Evolutionary conservation across 1,140 invertebrate genomes (phyloP).

Genomic region (Oedothorax gibbosus): DNA sequence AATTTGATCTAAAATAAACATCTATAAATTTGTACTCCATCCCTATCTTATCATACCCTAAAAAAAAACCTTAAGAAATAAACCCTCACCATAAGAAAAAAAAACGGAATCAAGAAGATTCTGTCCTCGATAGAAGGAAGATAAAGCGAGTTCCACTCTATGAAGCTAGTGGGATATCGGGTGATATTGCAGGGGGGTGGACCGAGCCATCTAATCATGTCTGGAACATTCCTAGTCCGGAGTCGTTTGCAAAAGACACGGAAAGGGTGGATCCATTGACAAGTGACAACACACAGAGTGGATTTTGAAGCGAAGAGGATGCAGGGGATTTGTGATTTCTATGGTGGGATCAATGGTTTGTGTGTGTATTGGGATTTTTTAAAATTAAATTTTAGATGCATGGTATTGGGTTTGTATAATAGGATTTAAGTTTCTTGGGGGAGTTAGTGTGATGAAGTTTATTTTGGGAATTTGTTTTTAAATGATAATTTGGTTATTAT

Average conservation of each 20-base stretch:
- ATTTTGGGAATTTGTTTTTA: not conserved
- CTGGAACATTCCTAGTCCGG: conserved; percentile 44
- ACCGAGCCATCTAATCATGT: conserved; percentile 44
- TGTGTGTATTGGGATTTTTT: not conserved
- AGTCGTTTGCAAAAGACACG: conserved; percentile 47
- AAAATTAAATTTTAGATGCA: not conserved
- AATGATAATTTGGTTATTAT: not conserved
- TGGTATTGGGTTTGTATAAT: not conserved
- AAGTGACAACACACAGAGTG: conserved; percentile 54
- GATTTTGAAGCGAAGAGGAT: conserved; percentile 43
- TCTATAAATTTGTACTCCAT: too few species aligned
- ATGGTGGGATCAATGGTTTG: not conserved
- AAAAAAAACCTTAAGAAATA: too few species aligned
- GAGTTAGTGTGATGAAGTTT: not conserved
- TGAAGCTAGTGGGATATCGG: conserved; percentile 20
- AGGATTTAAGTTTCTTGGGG: too few species aligned
- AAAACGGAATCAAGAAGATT: not conserved
- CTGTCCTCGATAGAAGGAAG: conserved; percentile 12
- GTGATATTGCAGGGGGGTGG: conserved; percentile 50
- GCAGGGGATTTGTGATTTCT: conserved; percentile 5
- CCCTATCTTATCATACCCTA: too few species aligned
- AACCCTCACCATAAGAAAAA: not conserved
- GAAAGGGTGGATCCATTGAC: conserved; percentile 51
- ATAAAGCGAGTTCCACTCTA: conserved; percentile 34
- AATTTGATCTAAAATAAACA: too few species aligned